phyloP scores from a whole-genome alignment of 2,113 vertebrate species.

The Leptosomus discolor region DNA sequence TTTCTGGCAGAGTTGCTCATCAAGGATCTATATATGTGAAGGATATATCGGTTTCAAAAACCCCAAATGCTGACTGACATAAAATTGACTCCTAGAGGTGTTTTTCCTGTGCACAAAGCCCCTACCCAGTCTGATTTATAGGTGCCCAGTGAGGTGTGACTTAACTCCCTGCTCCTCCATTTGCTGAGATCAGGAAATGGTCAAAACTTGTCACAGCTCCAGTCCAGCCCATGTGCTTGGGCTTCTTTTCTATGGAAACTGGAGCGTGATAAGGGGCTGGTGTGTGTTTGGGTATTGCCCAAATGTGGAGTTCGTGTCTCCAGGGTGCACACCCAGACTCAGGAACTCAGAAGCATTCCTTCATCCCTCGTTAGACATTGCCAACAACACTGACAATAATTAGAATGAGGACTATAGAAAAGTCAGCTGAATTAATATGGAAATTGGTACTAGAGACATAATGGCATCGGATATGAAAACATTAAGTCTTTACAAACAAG shows the following conservation, averaged over 20 bases:
- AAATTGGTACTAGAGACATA: not conserved
- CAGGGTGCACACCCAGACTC: not conserved
- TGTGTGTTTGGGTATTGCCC: not conserved
- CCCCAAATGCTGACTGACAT: not conserved
- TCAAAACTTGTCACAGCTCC: not conserved
- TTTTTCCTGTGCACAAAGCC: not conserved
- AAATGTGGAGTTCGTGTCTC: not conserved
- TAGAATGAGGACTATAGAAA: not conserved
- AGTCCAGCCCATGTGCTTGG: not conserved
- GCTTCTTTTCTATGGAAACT: not conserved
- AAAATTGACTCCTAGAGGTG: not conserved
- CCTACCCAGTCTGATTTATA: not conserved
- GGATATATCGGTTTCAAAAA: not conserved
- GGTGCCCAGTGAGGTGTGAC: not conserved
- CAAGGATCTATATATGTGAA: not conserved
- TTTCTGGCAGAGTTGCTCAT: not conserved
- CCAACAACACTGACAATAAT: not conserved
- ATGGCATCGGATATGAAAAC: not conserved
- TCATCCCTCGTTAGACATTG: not conserved
- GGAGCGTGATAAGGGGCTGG: not conserved
- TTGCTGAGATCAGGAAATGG: not conserved
- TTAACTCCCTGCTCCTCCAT: not conserved
- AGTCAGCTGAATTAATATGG: conserved; percentile 8
- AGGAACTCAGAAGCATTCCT: not conserved
- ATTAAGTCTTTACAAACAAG: conserved; percentile 6